These are phyloP conservation scores for Phthorimaea operculella DNA, from an alignment of 1,140 invertebrate genomes.

Conservation along the genomic window DNA sequence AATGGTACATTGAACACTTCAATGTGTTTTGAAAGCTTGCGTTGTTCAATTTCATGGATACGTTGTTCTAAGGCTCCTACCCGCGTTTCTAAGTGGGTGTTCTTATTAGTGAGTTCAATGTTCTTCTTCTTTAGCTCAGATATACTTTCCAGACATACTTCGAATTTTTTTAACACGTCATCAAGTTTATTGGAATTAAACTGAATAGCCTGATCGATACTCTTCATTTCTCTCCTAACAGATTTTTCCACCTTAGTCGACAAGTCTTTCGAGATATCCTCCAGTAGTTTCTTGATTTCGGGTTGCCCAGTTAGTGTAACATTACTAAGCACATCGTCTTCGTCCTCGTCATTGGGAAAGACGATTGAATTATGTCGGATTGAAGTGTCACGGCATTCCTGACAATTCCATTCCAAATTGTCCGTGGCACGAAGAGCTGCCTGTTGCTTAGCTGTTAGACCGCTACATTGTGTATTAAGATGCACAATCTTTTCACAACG, in stretches of 20 bases:
- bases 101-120: not conserved
- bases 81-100: not conserved
- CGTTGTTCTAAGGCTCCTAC: conserved; percentile 2
- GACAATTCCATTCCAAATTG: conserved; percentile 1
- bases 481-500: conserved; percentile 2
- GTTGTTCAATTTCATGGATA: conserved; percentile 4
- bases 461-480: not conserved
- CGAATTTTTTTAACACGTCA: not conserved
- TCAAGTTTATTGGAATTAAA: not conserved
- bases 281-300: not conserved
- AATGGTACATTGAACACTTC: not conserved
- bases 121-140: not conserved
- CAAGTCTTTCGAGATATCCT: conserved; percentile 1
- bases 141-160: not conserved
- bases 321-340: not conserved
- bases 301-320: not conserved
- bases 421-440: not conserved
- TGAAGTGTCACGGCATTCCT: not conserved
- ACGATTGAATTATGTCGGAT: not conserved
- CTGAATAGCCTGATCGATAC: not conserved
- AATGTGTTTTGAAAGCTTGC: not conserved
- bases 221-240: not conserved
- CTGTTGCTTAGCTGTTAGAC: not conserved
- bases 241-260: not conserved
- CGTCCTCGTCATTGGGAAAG: conserved; percentile 1